A percentile compares a stretch with the other conserved stretches of the same genome.
Evolutionary conservation across 2,797 vertebrate genomes (phyloP).

Genomic region (Enteromius unitaeniatus): DNA sequence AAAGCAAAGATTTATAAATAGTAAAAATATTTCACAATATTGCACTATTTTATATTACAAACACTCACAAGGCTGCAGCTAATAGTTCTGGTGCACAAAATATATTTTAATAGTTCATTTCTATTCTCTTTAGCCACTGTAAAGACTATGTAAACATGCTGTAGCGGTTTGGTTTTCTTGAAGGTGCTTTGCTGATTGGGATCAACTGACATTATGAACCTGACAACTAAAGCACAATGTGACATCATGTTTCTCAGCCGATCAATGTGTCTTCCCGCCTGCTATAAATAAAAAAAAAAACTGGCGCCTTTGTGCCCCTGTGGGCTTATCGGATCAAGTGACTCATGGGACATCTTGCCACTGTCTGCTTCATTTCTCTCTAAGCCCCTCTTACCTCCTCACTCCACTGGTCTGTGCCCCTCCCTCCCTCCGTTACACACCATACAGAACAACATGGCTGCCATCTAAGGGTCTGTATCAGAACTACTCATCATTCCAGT

Average conservation of each 20-base stretch:
- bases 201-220: constrained; percentile 1
- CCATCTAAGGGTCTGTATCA: constrained; percentile 44
- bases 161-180: background rate
- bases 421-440: background rate
- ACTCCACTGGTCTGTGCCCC: background rate
- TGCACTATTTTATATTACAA: background rate
- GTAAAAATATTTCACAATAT: background rate
- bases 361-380: constrained; percentile 36
- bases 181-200: constrained; percentile 21
- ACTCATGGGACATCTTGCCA: constrained; percentile 43
- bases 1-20: background rate
- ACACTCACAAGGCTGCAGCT: background rate
- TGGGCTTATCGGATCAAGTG: constrained; percentile 39
- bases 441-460: constrained; percentile 8
- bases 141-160: background rate
- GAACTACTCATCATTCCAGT: background rate
- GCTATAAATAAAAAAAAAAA: constrained; percentile 57
- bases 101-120: background rate
- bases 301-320: constrained; percentile 33
- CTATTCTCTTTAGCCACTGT: background rate
- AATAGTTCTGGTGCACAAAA: background rate
- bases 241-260: constrained; percentile 16
- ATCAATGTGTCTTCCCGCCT: constrained; percentile 34
- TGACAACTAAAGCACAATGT: constrained; percentile 27
- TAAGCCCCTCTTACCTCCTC: constrained; percentile 3